Evolutionary conservation across 2,113 vertebrate genomes (phyloP).

Genomic region (Oreotragus oreotragus): DNA sequence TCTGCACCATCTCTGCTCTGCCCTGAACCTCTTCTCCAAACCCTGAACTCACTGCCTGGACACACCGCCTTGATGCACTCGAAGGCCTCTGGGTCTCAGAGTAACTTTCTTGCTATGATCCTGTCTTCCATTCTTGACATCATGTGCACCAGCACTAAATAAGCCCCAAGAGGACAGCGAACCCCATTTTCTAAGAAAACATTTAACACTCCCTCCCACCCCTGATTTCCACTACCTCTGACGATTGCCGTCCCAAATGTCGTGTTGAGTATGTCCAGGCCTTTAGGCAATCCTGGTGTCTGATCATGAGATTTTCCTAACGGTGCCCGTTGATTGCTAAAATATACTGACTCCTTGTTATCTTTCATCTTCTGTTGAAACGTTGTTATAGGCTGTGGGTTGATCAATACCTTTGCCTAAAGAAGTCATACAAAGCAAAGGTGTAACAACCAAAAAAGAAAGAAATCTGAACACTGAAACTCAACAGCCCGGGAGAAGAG

Average conservation of each 20-base stretch:
- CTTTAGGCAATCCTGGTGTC: slow-evolving; percentile 76
- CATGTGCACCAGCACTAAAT: background rate
- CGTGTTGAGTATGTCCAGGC: slow-evolving; percentile 76
- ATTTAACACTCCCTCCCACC: background rate
- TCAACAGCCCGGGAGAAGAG: background rate
- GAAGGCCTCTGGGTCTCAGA: background rate
- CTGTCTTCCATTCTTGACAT: background rate
- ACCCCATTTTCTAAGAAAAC: background rate
- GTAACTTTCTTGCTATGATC: background rate
- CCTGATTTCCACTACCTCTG: slow-evolving; percentile 71
- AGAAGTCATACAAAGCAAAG: slow-evolving; percentile 59
- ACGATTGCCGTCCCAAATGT: slow-evolving; percentile 80
- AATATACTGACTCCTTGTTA: slow-evolving; percentile 82
- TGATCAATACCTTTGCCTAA: slow-evolving; percentile 81
- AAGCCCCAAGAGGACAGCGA: background rate
- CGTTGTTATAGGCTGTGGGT: slow-evolving; percentile 80
- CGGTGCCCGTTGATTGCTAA: slow-evolving; percentile 74
- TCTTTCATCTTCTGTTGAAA: slow-evolving; percentile 86
- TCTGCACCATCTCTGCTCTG: background rate
- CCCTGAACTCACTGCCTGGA: background rate
- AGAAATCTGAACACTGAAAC: background rate
- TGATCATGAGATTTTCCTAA: slow-evolving; percentile 83
- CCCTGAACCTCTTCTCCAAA: background rate
- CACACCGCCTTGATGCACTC: background rate
- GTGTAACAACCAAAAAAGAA: background rate